phyloP scores from a whole-genome alignment of 2,888 invertebrate species.

The Morpho helenor region DNA sequence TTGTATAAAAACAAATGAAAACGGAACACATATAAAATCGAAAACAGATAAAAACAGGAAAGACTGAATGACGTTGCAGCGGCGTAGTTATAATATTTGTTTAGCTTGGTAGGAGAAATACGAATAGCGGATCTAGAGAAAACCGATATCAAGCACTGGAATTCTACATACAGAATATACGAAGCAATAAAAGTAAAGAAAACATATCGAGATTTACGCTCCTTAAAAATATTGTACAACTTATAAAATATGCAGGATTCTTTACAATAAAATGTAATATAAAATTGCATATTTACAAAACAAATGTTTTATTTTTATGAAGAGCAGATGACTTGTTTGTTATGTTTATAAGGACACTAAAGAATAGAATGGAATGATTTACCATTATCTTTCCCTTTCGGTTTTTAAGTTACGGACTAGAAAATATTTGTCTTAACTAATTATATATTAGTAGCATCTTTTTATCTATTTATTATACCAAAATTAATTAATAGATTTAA shows the following conservation, averaged over 20 bases:
- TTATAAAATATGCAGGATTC: neutral
- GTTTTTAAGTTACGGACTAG: too few species aligned
- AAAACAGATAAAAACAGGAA: conserved; percentile 34
- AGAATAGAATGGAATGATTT: too few species aligned
- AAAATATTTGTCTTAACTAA: too few species aligned
- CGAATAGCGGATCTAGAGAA: conserved; percentile 37
- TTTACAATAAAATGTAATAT: too few species aligned
- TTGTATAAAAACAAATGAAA: conserved; percentile 9
- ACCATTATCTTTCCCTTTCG: too few species aligned
- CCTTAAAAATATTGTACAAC: conserved; percentile 40
- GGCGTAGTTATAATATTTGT: conserved; percentile 61
- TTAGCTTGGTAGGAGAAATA: conserved; percentile 51
- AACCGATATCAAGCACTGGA: conserved; percentile 28
- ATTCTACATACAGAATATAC: conserved; percentile 42
- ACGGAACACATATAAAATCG: conserved; percentile 25
- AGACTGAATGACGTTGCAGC: conserved; percentile 46
- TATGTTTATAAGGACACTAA: too few species aligned
- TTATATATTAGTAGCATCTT: too few species aligned
- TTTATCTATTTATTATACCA: too few species aligned
- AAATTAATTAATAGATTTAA: too few species aligned
- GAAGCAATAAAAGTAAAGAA: conserved; percentile 36
- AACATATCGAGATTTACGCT: conserved; percentile 39
- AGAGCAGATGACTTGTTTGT: too few species aligned
- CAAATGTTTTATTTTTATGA: too few species aligned
- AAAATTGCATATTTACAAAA: too few species aligned